Conservation (phyloP, 2,797 vertebrate genomes). For the Myotis planiceps region DNA sequence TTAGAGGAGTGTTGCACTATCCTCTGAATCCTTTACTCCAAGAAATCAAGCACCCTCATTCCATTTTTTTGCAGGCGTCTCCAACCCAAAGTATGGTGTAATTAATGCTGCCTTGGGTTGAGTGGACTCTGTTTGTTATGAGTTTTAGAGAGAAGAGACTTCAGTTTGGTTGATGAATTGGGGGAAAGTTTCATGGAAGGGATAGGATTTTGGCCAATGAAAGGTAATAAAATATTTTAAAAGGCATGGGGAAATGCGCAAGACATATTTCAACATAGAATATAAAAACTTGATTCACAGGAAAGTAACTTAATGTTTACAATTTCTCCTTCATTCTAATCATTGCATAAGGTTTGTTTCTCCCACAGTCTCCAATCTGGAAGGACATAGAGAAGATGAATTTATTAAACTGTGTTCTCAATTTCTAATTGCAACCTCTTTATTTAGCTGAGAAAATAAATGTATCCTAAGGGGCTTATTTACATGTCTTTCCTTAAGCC, state of each 20-base stretch:
- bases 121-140: background rate
- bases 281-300: background rate
- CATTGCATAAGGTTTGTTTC: background rate
- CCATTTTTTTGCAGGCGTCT: background rate
- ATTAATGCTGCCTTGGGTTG: background rate
- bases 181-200: background rate
- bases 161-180: background rate
- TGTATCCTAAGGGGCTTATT: background rate
- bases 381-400: background rate
- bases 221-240: background rate
- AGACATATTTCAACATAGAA: background rate
- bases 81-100: background rate
- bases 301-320: background rate
- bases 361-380: background rate
- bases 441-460: slow-evolving; percentile 30
- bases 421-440: background rate
- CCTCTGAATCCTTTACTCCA: background rate
- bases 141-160: background rate
- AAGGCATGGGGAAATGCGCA: background rate
- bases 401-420: background rate
- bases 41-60: background rate
- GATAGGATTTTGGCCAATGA: background rate
- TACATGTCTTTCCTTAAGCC: background rate
- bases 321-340: background rate
- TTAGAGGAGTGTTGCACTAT: background rate